Percentiles rank a stretch among this genome's conserved stretches.
Evolutionary conservation across 2,797 vertebrate species (phyloP).

Genomic region (Karalla daura): DNA sequence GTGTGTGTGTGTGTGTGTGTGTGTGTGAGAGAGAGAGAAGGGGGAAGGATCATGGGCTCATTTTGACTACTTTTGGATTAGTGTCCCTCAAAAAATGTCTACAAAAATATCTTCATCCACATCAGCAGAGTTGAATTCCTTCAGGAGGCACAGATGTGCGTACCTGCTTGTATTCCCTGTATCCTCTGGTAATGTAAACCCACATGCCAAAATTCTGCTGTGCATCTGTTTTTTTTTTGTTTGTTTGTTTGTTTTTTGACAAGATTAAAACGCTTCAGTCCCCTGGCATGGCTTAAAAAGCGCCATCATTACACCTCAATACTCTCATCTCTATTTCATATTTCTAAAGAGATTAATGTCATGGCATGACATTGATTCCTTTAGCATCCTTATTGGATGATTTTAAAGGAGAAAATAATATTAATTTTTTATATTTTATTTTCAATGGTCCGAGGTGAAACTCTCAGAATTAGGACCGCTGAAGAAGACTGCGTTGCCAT

Average conservation of each 20-base stretch:
- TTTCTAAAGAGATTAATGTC: not conserved
- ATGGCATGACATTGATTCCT: slow-evolving; percentile 5
- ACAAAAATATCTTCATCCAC: slow-evolving; percentile 39
- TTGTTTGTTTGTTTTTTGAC: not conserved
- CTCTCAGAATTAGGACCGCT: slow-evolving; percentile 1
- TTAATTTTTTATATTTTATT: slow-evolving; percentile 1
- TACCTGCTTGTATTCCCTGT: slow-evolving; percentile 1
- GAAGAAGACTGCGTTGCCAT: not conserved
- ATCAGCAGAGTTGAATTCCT: slow-evolving; percentile 44
- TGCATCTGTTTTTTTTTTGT: not conserved
- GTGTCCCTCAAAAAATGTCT: slow-evolving; percentile 21
- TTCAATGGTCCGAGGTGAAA: not conserved
- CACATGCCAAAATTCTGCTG: not conserved
- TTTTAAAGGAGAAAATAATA: not conserved
- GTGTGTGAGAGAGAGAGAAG: not conserved
- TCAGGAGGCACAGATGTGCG: not conserved
- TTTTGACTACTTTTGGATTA: slow-evolving; percentile 39
- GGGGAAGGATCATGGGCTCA: slow-evolving; percentile 5
- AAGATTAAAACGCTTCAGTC: slow-evolving; percentile 1
- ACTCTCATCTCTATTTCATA: not conserved
- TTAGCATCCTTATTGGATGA: not conserved
- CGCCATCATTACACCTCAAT: not conserved
- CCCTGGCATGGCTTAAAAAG: not conserved
- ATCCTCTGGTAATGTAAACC: not conserved
- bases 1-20: not conserved